Evolutionary conservation across 2,888 invertebrate genomes (phyloP).

Genomic region (Malthinus seriepunctatus): DNA sequence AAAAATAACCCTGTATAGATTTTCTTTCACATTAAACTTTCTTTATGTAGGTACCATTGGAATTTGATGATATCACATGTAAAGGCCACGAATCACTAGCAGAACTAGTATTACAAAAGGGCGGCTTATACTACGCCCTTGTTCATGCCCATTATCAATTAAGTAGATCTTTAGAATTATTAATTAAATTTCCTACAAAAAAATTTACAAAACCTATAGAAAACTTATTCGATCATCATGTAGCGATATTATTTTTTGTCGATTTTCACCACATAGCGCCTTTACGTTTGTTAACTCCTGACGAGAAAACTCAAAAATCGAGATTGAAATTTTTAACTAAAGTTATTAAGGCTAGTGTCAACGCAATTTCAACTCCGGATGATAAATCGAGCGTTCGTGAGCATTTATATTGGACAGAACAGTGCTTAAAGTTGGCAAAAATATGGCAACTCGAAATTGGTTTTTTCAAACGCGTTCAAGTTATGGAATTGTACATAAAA

Average conservation of each 20-base stretch:
- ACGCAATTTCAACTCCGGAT: conserved; percentile 67
- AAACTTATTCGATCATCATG: conserved; percentile 76
- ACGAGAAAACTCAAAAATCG: conserved; percentile 67
- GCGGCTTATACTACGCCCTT: conserved; percentile 73
- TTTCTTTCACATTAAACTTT: not conserved
- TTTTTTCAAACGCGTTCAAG: conserved; percentile 74
- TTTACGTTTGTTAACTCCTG: conserved; percentile 66
- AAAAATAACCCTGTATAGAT: too few relatives aligned
- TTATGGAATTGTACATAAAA: conserved; percentile 64
- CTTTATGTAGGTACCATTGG: conserved; percentile 43
- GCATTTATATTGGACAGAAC: conserved; percentile 71
- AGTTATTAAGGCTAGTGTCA: conserved; percentile 73
- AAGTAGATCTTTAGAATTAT: conserved; percentile 74
- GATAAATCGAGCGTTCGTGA: conserved; percentile 56
- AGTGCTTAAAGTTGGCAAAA: conserved; percentile 70
- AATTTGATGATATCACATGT: conserved; percentile 70
- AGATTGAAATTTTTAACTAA: conserved; percentile 75
- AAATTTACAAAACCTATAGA: conserved; percentile 73
- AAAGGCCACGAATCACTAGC: conserved; percentile 67
- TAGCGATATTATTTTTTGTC: conserved; percentile 61
- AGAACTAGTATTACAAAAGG: conserved; percentile 77
- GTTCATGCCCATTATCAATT: conserved; percentile 82
- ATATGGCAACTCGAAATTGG: conserved; percentile 79
- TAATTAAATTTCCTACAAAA: conserved; percentile 69
- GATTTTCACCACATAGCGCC: conserved; percentile 57